These are phyloP conservation scores for Lepidurus arcticus DNA, from an alignment of 1,140 invertebrate species.

Conservation along the genomic window DNA sequence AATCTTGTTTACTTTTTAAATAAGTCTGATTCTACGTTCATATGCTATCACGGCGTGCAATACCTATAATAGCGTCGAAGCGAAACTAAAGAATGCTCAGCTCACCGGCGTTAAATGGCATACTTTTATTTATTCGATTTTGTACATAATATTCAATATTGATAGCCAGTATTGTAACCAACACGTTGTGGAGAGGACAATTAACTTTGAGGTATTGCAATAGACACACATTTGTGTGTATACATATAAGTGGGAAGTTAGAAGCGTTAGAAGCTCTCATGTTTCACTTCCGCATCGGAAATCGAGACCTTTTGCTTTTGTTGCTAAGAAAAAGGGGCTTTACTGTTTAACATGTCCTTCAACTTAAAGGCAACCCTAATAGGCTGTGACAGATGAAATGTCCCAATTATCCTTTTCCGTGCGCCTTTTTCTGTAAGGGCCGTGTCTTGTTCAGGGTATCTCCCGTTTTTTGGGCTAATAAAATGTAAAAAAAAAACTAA, in stretches of 20 bases:
- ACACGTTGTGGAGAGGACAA: neutral
- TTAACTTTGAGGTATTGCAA: neutral
- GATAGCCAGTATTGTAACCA: too few species aligned
- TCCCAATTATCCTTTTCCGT: slow-evolving; percentile 19
- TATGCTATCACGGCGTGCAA: too few species aligned
- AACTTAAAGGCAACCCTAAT: slow-evolving; percentile 11
- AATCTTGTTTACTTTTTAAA: too few species aligned
- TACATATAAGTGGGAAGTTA: neutral
- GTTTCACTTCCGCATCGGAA: slow-evolving; percentile 12
- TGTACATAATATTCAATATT: too few species aligned
- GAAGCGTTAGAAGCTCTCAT: slow-evolving; percentile 4
- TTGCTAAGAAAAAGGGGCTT: slow-evolving; percentile 15
- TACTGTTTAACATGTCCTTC: slow-evolving; percentile 4
- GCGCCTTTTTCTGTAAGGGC: neutral
- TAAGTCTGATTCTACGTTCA: too few species aligned
- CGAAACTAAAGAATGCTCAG: too few species aligned
- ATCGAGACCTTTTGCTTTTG: slow-evolving; percentile 10
- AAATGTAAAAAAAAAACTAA: neutral
- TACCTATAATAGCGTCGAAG: too few species aligned
- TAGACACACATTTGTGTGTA: neutral
- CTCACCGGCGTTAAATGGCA: too few species aligned
- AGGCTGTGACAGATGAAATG: slow-evolving; percentile 21
- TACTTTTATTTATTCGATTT: too few species aligned
- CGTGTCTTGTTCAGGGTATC: slow-evolving; percentile 5
- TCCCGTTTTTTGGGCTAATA: slow-evolving; percentile 19